Base-by-base conservation (phyloP, 2,797 vertebrate species). In the Sarcoramphus papa region DNA sequence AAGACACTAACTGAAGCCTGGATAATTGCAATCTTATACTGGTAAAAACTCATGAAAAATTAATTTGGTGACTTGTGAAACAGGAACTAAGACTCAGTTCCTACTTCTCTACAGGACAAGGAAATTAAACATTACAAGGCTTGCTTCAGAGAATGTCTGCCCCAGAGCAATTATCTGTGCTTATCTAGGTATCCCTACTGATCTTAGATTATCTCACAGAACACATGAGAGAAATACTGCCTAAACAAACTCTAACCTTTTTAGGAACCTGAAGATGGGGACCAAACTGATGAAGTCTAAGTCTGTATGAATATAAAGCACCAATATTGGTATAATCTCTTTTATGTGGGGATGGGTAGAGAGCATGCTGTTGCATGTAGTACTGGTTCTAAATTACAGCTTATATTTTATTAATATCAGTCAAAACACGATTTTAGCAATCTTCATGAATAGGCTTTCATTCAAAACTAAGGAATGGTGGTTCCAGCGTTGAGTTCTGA, bases 161-260 rank as follows among this genome's bases (percentile, higher is more conserved):
- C 83, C 74, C 86, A 84, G 74, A 94, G 79, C 90, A 95, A 93
- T 94, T 95, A 95, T 91, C 67, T 95, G 22, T 93, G 69, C 30
- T 96, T 95, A 90, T 72, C 35, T 82, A 88, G 47, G 67, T 92
- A 87, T 91, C 90, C 74, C 77, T 48, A 51, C 80, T 69, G 85
- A 87, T 96, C 74, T 93, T 62, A 90, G n/a, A 90, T 86, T 92
- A 90, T 84, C 62, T 95, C 62, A 77, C n/a, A 76, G 86, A 90
- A 82, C 65, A 88, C 35, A 63, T 8, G 12, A 92, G 85, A 85
- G 30, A 93, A 77, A 78, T 48, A 68, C 21, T 91, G 41, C 60
- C 82, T 88, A 95, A 91, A 90, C 17, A 93, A 92, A 90, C 43
- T 90, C 17, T 68, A 86, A 94, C 90, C 21, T 64, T 90, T 92